These are phyloP conservation scores for Synergus japonicus DNA, from an alignment of 2,888 invertebrate species.

Conservation along the genomic window DNA sequence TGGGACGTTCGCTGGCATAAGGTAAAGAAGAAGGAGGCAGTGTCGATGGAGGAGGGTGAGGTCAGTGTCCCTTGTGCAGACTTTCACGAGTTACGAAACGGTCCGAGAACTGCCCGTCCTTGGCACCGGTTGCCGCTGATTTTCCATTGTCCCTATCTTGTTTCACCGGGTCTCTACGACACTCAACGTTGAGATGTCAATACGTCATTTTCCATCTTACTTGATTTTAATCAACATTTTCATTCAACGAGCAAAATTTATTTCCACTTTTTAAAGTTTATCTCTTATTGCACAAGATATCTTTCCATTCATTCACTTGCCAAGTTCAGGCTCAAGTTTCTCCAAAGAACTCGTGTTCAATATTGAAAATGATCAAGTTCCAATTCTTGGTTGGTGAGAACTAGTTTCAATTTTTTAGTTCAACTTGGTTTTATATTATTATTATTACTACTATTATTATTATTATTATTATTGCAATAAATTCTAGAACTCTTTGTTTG, in stretches of 20 bases:
- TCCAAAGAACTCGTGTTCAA: background rate
- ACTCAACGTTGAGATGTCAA: conserved; percentile 23
- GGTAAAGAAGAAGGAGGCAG: conserved; percentile 55
- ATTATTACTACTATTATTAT: too few relatives aligned
- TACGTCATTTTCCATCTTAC: conserved; percentile 17
- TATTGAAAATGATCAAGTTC: background rate
- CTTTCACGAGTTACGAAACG: conserved; percentile 78
- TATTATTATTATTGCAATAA: conserved; percentile 8
- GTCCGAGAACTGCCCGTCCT: conserved; percentile 75
- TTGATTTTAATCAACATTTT: conserved; percentile 12
- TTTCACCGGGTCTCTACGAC: conserved; percentile 58
- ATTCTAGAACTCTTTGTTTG: conserved; percentile 2
- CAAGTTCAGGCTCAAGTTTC: conserved; percentile 8
- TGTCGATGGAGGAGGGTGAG: conserved; percentile 70
- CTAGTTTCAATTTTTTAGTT: background rate
- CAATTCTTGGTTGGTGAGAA: background rate
- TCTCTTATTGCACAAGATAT: background rate
- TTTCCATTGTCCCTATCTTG: conserved; percentile 74
- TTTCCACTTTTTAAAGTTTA: background rate
- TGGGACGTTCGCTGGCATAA: conserved; percentile 51
- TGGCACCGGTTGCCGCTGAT: conserved; percentile 76
- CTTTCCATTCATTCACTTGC: background rate
- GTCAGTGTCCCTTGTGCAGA: conserved; percentile 76
- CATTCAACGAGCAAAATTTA: background rate
- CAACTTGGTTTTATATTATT: background rate